phyloP scores from a whole-genome alignment of 2,888 invertebrate species.

The Julus scanicus region DNA sequence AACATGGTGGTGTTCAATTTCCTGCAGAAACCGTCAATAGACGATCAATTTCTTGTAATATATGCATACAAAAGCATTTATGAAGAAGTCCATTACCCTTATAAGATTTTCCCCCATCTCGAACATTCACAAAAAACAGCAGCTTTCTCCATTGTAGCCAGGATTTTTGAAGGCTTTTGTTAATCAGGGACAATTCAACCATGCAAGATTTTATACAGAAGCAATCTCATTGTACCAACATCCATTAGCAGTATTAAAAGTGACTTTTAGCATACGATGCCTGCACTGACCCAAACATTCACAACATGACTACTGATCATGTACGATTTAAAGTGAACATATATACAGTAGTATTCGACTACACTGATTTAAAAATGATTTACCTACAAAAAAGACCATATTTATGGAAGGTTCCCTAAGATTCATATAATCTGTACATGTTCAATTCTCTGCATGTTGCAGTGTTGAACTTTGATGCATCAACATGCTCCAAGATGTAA shows the following conservation, averaged over 20 bases:
- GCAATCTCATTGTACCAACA: background rate
- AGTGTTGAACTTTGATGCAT: background rate
- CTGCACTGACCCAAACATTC: background rate
- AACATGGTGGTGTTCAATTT: background rate
- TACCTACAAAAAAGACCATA: no score
- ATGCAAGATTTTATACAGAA: background rate
- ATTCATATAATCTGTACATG: background rate
- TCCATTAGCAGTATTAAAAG: constrained; percentile 31
- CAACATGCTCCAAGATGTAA: background rate
- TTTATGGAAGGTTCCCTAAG: no score
- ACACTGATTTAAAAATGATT: background rate
- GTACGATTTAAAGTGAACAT: background rate
- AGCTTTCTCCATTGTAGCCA: background rate
- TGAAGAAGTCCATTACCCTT: constrained; percentile 35
- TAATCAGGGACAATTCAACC: background rate
- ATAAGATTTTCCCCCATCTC: constrained; percentile 27
- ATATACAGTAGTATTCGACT: background rate
- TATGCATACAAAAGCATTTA: background rate
- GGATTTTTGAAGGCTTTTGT: background rate
- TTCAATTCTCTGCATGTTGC: background rate
- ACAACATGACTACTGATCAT: background rate
- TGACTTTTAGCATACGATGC: constrained; percentile 19
- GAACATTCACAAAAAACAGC: constrained; percentile 28
- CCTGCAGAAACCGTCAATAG: background rate
- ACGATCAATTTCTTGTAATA: constrained; percentile 27